A percentile compares a stretch with the other conserved stretches of the same genome.
Evolutionary conservation across 1,140 invertebrate genomes (phyloP).

Genomic region (Drosophila sp.): DNA sequence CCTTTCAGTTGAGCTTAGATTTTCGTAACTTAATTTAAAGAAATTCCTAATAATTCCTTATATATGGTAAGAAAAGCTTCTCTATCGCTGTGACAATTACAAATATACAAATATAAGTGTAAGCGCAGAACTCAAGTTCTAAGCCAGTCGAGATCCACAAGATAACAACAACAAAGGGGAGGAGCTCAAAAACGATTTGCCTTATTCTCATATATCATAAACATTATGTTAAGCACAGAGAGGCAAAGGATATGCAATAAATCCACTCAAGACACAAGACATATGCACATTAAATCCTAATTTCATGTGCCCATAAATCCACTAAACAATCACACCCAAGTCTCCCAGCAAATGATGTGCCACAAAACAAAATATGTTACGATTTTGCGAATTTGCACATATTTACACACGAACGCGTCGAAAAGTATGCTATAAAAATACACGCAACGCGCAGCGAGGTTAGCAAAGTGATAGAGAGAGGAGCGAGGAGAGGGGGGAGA

Average conservation of each 20-base stretch:
- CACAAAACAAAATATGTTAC: conserved; percentile 70
- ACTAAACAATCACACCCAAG: conserved; percentile 77
- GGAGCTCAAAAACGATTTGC: conserved; percentile 62
- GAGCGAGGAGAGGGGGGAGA: neutral
- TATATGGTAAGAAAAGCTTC: neutral
- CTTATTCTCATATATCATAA: conserved; percentile 67
- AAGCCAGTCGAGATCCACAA: conserved; percentile 31
- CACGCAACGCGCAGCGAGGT: conserved; percentile 26
- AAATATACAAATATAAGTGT: conserved; percentile 36
- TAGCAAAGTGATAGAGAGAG: neutral
- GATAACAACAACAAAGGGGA: conserved; percentile 17
- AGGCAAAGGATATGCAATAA: conserved; percentile 48
- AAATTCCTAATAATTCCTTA: neutral
- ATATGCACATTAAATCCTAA: conserved; percentile 83
- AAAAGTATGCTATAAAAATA: conserved; percentile 77
- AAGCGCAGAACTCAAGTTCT: conserved; percentile 27
- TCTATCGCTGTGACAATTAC: conserved; percentile 24
- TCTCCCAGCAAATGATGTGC: conserved; percentile 44
- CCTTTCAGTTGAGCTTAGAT: neutral
- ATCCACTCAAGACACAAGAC: conserved; percentile 70
- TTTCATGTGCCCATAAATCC: conserved; percentile 81
- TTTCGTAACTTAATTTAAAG: neutral
- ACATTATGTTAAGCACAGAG: conserved; percentile 73
- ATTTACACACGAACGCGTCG: conserved; percentile 74
- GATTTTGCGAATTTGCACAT: conserved; percentile 79